phyloP scores from a whole-genome alignment of 2,797 vertebrate genomes.

The Thamnophis elegans region DNA sequence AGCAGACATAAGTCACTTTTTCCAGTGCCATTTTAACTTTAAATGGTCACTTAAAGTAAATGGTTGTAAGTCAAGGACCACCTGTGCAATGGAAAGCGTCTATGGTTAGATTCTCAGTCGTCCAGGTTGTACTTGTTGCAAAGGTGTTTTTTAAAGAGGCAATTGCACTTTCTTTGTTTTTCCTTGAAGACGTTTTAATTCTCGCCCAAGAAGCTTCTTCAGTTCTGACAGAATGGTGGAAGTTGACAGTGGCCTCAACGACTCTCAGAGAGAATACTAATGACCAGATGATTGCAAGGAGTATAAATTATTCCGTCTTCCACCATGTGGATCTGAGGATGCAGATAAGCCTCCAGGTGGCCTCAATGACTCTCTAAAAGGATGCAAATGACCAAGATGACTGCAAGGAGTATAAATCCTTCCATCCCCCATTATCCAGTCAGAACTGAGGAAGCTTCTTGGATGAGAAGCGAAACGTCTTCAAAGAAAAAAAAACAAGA shows the following conservation, averaged over 20 bases:
- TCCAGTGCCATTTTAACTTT: neutral
- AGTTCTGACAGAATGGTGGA: neutral
- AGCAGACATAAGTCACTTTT: neutral
- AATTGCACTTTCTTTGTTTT: neutral
- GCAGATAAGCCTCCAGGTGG: no score
- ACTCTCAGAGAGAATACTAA: neutral
- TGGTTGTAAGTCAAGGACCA: neutral
- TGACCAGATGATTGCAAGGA: neutral
- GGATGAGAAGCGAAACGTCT: neutral
- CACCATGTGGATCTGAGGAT: neutral
- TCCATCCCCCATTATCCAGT: neutral
- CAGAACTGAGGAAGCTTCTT: neutral
- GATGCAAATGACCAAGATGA: no score
- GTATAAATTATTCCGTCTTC: neutral
- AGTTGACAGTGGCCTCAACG: neutral
- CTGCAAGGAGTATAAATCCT: no score
- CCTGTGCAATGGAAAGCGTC: neutral
- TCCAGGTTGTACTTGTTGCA: neutral
- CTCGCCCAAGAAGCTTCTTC: neutral
- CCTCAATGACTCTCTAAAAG: no score
- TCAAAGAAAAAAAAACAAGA: neutral
- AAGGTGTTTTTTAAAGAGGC: neutral
- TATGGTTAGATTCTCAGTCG: no score
- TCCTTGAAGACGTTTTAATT: neutral
- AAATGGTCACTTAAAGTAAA: neutral